Evolutionary conservation across 1,140 invertebrate species (phyloP), one percentile per base, ranked within the genome.

Genomic region (Drosophila micromelanica): DNA sequence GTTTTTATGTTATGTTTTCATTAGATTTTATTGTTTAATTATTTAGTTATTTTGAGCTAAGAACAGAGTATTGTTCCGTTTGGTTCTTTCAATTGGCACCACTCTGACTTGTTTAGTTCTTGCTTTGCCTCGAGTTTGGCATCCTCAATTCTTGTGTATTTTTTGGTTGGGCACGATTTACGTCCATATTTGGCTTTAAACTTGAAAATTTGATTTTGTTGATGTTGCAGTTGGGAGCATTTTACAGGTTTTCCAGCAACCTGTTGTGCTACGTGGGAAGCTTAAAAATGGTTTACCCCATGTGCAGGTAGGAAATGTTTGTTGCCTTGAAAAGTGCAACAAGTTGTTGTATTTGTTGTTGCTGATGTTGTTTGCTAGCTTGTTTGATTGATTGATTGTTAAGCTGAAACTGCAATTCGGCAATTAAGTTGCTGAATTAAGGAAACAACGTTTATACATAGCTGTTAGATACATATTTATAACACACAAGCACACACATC

Each of bases 401-500:
- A 5, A 5, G 15, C 35, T 56, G 40, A 56, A 64, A 32, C 63
- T 67, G 56, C 30, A 84, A 82, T 82, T 85, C 85, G 63, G 46
- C 63, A 85, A 76, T 79, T 84, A 77, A 78, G 64, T 79, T 74
- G 69, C 52, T 78, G 72, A 63, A 78, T 81, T 87, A 87, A 77
- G 81, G 81, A 87, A 85, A 71, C 82, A 75, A 45, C 78, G 67
- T 48, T 71, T 70, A 61, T 12, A 37, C 32, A 64, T 71, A 56
- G 60, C 67, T 30, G 23, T 60, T 17, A 56, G 67, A 67, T 78
- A 49, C n/a, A 49, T 17, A 72, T 62, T 77, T 71, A 51, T 55
- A 77, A 55, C 75, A 60, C 72, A 77, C 77, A 71, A 56, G 69
- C 67, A 57, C 65, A 72, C 65, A 65, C 49, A 61, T 20, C 40